Evolutionary conservation across 1,140 invertebrate genomes (phyloP).

Genomic region (Zophobas morio): DNA sequence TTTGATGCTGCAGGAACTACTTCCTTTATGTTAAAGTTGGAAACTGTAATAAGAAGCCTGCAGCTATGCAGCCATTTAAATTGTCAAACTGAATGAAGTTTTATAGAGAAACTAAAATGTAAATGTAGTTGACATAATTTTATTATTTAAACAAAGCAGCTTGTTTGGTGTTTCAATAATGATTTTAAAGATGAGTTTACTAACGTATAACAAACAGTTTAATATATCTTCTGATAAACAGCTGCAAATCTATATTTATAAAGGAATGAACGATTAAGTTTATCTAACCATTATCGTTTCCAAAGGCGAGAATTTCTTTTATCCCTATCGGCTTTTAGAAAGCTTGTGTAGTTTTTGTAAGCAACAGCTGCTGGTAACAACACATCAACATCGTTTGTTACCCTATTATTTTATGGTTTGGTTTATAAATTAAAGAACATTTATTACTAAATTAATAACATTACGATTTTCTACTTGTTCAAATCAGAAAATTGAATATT

Average conservation of each 20-base stretch:
- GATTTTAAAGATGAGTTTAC: too few species aligned
- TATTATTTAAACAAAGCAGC: constrained; percentile 25
- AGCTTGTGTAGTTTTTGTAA: neutral
- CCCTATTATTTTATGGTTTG: neutral
- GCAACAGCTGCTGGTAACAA: neutral
- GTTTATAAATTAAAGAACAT: neutral
- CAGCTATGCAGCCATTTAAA: constrained; percentile 14
- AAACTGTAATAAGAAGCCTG: constrained; percentile 27
- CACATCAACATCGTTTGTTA: neutral
- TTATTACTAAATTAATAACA: neutral
- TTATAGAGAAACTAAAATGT: constrained; percentile 7
- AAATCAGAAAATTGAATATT: neutral
- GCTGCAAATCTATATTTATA: neutral
- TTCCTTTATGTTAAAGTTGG: neutral
- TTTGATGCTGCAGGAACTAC: constrained; percentile 3
- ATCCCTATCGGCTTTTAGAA: neutral
- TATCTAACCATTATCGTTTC: neutral
- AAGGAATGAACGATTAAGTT: neutral
- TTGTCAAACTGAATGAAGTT: constrained; percentile 29
- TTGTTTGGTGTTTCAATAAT: neutral
- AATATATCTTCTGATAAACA: neutral
- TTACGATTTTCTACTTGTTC: neutral
- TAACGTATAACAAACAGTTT: too few species aligned
- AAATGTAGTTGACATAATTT: constrained; percentile 14
- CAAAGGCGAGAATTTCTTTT: neutral